A percentile compares a stretch with the other conserved stretches of the same genome.
phyloP scores from a whole-genome alignment of 2,888 invertebrate genomes.

The Saturnia pavonia region DNA sequence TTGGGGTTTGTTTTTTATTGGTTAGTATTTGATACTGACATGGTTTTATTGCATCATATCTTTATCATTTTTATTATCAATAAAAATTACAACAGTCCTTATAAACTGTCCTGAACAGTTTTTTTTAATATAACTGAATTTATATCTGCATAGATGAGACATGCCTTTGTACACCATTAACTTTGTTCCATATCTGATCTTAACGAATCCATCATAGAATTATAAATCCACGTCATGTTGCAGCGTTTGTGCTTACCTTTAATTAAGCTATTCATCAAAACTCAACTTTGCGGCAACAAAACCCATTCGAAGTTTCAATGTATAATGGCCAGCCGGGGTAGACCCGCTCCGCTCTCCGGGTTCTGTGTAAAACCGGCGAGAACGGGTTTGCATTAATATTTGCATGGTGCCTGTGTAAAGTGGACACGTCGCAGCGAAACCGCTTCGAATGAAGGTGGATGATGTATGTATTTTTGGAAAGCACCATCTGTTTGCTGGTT shows the following conservation, averaged over 20 bases:
- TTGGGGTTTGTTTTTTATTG: too few relatives aligned
- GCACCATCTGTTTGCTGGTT: slow-evolving; percentile 22
- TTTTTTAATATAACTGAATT: too few relatives aligned
- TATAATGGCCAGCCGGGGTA: slow-evolving; percentile 27
- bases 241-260: slow-evolving; percentile 25
- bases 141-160: too few relatives aligned
- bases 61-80: too few relatives aligned
- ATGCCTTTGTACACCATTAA: not conserved
- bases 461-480: slow-evolving; percentile 25
- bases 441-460: slow-evolving; percentile 22
- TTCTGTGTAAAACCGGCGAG: not conserved
- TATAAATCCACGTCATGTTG: slow-evolving; percentile 17
- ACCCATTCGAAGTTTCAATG: slow-evolving; percentile 40
- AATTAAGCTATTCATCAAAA: slow-evolving; percentile 53
- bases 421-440: slow-evolving; percentile 22
- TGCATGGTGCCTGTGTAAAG: not conserved
- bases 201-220: not conserved
- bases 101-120: too few relatives aligned
- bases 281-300: slow-evolving; percentile 31
- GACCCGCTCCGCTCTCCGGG: slow-evolving; percentile 22
- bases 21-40: too few relatives aligned
- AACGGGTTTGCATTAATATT: not conserved
- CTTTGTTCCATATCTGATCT: not conserved
- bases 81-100: too few relatives aligned
- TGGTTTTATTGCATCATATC: too few relatives aligned